A percentile compares a stretch with the other conserved stretches of the same genome.
These are phyloP conservation scores for Chanos chanos DNA, from an alignment of 2,797 vertebrate genomes.

Conservation along the genomic window DNA sequence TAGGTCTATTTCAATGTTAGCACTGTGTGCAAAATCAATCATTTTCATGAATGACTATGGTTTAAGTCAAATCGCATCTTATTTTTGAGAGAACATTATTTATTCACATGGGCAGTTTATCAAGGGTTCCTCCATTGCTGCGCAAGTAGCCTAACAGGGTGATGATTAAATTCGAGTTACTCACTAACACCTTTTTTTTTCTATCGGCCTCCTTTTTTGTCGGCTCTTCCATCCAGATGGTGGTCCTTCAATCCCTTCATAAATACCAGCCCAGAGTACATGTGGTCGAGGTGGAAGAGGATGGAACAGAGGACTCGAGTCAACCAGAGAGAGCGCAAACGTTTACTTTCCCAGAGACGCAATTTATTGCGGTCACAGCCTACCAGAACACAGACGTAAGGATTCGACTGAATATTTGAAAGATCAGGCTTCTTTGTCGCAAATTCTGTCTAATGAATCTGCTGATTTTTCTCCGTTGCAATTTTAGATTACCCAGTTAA, in stretches of 20 bases:
- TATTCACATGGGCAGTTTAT: no score
- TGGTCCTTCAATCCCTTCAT: constrained; percentile 96
- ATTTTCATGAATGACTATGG: no score
- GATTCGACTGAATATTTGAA: no score
- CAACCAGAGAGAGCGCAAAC: constrained; percentile 93
- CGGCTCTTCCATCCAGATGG: constrained; percentile 84
- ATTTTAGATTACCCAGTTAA: constrained; percentile 95
- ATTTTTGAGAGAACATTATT: no score
- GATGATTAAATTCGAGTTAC: no score
- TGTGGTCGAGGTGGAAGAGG: constrained; percentile 98
- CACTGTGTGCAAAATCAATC: no score
- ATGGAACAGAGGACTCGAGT: constrained; percentile 93
- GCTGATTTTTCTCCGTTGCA: not conserved
- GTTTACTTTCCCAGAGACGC: constrained; percentile 96
- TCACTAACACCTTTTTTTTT: no score
- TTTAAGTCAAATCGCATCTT: no score
- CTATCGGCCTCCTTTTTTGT: constrained; percentile 49
- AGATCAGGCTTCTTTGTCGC: no score
- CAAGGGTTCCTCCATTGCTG: no score
- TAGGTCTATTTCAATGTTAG: no score
- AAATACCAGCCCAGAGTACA: constrained; percentile 98
- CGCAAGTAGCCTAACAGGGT: no score
- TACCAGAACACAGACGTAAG: constrained; percentile 98
- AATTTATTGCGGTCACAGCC: constrained; percentile 97
- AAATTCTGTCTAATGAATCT: not conserved